A percentile compares a stretch with the other conserved stretches of the same genome.
phyloP scores from a whole-genome alignment of 2,797 vertebrate species.

The Chrysolophus pictus region DNA sequence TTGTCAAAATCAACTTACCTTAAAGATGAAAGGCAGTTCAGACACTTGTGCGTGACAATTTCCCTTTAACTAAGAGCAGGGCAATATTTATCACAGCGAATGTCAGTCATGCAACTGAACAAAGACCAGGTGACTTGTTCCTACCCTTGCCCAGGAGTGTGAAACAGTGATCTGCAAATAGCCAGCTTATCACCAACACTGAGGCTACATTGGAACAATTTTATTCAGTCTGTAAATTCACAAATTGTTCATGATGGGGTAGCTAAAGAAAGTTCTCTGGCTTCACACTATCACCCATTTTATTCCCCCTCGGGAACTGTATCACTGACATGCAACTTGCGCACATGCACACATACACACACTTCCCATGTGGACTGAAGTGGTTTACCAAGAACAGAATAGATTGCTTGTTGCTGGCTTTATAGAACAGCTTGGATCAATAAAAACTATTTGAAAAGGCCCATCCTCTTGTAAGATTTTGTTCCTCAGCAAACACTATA shows the following conservation, averaged over 20 bases:
- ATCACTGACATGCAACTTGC: background rate
- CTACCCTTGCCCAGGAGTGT: rapidly evolving
- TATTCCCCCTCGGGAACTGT: background rate
- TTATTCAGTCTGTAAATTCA: background rate
- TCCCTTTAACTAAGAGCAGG: background rate
- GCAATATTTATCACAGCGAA: background rate
- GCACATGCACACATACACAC: no score
- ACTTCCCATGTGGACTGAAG: background rate
- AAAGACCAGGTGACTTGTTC: background rate
- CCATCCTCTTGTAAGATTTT: background rate
- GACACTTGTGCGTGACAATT: background rate
- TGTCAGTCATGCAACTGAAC: background rate
- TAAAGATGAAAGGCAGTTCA: background rate
- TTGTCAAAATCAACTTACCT: background rate
- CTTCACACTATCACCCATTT: background rate
- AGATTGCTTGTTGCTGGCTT: background rate
- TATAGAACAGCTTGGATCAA: background rate
- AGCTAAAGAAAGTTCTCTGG: background rate
- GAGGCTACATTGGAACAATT: background rate
- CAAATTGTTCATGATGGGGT: background rate
- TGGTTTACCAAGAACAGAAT: rapidly evolving
- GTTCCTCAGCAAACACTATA: rapidly evolving
- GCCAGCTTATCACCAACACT: background rate
- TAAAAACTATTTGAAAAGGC: background rate
- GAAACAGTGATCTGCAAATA: background rate